Percentiles rank a stretch among this genome's conserved stretches.
phyloP scores from a whole-genome alignment of 1,140 invertebrate genomes.

The Periplaneta americana region DNA sequence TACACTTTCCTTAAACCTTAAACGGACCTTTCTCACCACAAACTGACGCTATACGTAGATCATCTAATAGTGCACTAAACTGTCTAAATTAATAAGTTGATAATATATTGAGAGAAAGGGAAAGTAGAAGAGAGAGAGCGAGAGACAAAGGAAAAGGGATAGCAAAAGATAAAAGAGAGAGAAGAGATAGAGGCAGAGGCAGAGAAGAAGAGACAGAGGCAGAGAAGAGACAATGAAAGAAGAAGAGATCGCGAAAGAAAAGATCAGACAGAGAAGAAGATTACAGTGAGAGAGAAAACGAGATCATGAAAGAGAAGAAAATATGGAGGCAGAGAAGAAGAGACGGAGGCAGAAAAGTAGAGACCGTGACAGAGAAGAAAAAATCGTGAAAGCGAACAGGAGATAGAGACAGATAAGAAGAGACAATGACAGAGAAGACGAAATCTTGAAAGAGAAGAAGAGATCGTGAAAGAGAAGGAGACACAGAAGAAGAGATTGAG shows the following conservation, averaged over 20 bases:
- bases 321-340: background rate
- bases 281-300: background rate
- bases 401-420: background rate
- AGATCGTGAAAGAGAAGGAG: background rate
- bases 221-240: background rate
- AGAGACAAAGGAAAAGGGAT: background rate
- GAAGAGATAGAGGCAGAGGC: background rate
- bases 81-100: too few relatives aligned
- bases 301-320: background rate
- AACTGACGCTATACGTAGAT: too few relatives aligned
- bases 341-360: too few relatives aligned
- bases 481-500: background rate
- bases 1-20: too few relatives aligned
- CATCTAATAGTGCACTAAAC: too few relatives aligned
- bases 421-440: too few relatives aligned
- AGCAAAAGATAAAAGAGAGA: background rate
- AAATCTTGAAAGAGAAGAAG: background rate
- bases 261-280: background rate
- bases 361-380: background rate
- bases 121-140: background rate
- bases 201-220: background rate
- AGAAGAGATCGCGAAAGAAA: background rate
- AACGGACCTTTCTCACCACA: too few relatives aligned
- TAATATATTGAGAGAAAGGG: background rate
- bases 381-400: too few relatives aligned